Base-by-base conservation (phyloP, 2,888 invertebrate species). In the Caradrina clavipalpis region DNA sequence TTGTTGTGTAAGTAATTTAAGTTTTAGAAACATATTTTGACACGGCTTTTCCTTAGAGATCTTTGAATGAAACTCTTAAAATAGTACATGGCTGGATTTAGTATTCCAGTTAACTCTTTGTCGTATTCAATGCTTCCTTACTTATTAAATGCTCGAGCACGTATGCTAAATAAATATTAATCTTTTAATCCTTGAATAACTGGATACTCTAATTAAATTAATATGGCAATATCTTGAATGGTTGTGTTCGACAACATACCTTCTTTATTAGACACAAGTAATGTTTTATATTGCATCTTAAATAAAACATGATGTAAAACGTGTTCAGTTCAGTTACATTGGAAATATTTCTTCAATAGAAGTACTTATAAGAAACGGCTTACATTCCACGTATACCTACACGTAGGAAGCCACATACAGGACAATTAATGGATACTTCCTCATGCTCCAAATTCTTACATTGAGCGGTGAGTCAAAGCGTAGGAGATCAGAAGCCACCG, bases 401-500 rank as follows among this genome's bases (percentile, higher is more conserved):
- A 79, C 65, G 69, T 56, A 71, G 82, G 82, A 76, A 76, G 51
- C 61, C 49, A 69, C 49, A 51, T 50, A 61, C 59, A 55, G 50
- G 64, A 68, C 79, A 69, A 68, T 79, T 73, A 82, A 73, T 84
- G 60, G 60, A 65, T 62, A 67, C 74, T 82, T 82, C 82, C 82
- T 82, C 82, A 58, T 82, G 80, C 53, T 79, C 84, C 61, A 73
- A 74, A 84, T 82, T 73, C 72, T 65, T 73, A 58, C 60, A 71
- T 75, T 69, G 47, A 59, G 69, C 83, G 81, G 71, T 73, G 61
- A 68, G 55, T 78, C 80, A 82, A 82, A 73, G 84, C 73, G 61
- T 78, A 67, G 73, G 69, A 77, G 65, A 78, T 78, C 56, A 66
- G 59, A 57, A 61, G 74, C 22, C 22, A 62, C 78, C 74, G 77